Evolutionary conservation across 2,888 invertebrate species (phyloP).

Genomic region (Flexamia atlantica): DNA sequence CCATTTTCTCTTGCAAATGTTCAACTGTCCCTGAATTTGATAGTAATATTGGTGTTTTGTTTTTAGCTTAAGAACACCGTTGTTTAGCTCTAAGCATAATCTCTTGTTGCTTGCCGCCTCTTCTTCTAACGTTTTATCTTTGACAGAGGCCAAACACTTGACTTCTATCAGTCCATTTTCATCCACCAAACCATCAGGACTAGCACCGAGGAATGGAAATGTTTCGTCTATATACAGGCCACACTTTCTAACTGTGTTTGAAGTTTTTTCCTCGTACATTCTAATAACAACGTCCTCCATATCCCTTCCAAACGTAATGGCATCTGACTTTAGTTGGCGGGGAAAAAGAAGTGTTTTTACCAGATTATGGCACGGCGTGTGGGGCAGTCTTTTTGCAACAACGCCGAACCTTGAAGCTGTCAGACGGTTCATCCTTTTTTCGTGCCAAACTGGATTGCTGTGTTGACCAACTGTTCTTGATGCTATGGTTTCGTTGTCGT

Average conservation of each 20-base stretch:
- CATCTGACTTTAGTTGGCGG: background rate
- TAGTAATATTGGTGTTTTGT: conserved; percentile 64
- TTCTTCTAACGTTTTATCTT: background rate
- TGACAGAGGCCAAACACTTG: conserved; percentile 33
- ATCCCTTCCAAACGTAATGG: conserved; percentile 29
- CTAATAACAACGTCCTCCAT: background rate
- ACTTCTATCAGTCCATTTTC: conserved; percentile 21
- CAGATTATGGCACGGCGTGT: conserved; percentile 52
- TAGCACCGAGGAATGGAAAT: conserved; percentile 37
- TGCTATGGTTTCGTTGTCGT: background rate
- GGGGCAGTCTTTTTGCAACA: conserved; percentile 30
- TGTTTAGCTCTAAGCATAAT: conserved; percentile 2
- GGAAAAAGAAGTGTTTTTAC: conserved; percentile 26
- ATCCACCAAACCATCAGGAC: conserved; percentile 33
- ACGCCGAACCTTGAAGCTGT: conserved; percentile 51
- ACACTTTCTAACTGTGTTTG: background rate
- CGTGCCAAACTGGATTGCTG: conserved; percentile 24
- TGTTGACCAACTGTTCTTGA: background rate
- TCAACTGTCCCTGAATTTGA: conserved; percentile 66
- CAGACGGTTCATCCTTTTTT: conserved; percentile 24
- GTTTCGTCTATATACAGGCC: background rate
- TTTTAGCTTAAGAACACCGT: conserved; percentile 49
- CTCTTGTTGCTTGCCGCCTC: background rate
- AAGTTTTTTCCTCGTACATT: conserved; percentile 10
- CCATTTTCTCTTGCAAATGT: conserved; percentile 60